Evolutionary conservation across 2,888 invertebrate genomes (phyloP).

Genomic region (Acrobasis consociella): DNA sequence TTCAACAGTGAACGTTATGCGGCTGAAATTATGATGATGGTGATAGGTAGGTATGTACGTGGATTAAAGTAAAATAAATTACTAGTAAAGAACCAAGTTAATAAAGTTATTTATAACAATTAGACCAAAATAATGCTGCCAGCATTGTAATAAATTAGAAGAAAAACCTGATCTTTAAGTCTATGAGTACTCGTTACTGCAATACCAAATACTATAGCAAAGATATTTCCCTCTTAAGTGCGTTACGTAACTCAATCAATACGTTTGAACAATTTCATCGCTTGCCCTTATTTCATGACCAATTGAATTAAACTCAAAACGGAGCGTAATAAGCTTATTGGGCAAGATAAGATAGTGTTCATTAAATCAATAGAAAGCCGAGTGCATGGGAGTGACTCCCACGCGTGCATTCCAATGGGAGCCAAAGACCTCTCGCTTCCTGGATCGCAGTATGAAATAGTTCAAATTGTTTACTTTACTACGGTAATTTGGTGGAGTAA

Average conservation of each 20-base stretch:
- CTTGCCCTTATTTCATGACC: constrained; percentile 25
- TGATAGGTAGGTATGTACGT: too few species aligned
- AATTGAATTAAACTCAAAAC: constrained; percentile 43
- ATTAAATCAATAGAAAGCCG: constrained; percentile 80
- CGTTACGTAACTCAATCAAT: constrained; percentile 8
- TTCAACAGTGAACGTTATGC: too few species aligned
- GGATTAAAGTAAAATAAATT: too few species aligned
- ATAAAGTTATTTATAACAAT: too few species aligned
- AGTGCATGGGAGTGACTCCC: constrained; percentile 66
- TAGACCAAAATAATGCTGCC: too few species aligned
- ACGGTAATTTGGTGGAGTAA: constrained; percentile 2
- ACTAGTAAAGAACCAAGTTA: too few species aligned
- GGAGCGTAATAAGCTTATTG: constrained; percentile 69
- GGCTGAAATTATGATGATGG: too few species aligned
- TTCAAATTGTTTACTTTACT: constrained; percentile 16
- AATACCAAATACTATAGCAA: background rate
- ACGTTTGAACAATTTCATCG: constrained; percentile 6
- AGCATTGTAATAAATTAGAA: too few species aligned
- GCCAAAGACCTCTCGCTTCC: constrained; percentile 80
- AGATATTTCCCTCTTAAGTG: background rate
- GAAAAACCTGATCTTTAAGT: too few species aligned
- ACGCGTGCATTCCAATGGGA: constrained; percentile 74
- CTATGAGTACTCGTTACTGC: too few species aligned
- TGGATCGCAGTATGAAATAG: constrained; percentile 53
- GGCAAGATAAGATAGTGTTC: constrained; percentile 76